phyloP scores from a whole-genome alignment of 2,797 vertebrate species.

The Anas flavirostris region DNA sequence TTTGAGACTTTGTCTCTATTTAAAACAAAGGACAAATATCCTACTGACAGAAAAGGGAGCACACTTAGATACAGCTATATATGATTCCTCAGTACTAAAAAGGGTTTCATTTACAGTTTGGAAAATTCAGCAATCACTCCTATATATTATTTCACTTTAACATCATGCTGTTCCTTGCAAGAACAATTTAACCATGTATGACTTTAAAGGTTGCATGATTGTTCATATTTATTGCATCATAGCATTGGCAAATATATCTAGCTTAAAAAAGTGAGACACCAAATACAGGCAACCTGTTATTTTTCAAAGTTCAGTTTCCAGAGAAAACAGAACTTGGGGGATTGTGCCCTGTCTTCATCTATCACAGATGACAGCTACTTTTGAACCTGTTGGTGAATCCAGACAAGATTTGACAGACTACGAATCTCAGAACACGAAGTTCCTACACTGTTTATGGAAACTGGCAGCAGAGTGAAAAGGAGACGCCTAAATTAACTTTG shows the following conservation, averaged over 20 bases:
- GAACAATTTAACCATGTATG: not conserved
- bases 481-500: constrained; percentile 9
- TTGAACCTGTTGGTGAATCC: not conserved
- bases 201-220: not conserved
- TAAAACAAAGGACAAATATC: not conserved
- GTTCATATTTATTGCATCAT: not conserved
- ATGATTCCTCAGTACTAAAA: not conserved
- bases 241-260: not conserved
- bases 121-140: not conserved
- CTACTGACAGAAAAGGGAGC: not conserved
- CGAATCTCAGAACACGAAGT: not conserved
- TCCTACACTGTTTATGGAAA: not conserved
- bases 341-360: not conserved
- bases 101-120: not conserved
- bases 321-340: not conserved
- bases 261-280: not conserved
- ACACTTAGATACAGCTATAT: not conserved
- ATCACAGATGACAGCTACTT: constrained; percentile 6
- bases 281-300: not conserved
- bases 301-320: not conserved
- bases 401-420: constrained; percentile 7
- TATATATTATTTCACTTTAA: not conserved
- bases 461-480: not conserved
- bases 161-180: not conserved
- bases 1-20: not conserved